Conservation (phyloP, 2,888 invertebrate genomes). For the Achlya flavicornis region DNA sequence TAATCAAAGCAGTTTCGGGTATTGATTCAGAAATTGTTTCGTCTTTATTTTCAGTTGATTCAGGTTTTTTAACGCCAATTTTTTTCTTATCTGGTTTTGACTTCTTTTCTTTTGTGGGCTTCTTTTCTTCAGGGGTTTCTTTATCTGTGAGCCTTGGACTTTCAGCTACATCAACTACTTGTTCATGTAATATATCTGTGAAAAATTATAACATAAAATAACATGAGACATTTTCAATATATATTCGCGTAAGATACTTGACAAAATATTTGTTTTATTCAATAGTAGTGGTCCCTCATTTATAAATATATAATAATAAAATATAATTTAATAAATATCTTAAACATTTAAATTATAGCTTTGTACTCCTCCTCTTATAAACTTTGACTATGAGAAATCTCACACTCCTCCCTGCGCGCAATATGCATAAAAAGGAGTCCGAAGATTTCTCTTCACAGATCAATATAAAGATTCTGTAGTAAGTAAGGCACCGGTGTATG, state of each 20-base stretch:
- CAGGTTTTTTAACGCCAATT: conserved; percentile 30
- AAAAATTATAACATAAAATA: background rate
- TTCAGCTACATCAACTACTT: background rate
- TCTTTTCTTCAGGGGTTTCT: conserved; percentile 35
- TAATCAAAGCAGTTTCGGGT: conserved; percentile 60
- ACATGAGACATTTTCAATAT: conserved; percentile 39
- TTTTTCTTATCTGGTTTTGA: conserved; percentile 30
- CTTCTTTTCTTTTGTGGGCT: conserved; percentile 31
- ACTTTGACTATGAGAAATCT: too few species aligned
- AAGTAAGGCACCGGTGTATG: too few species aligned
- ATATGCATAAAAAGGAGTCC: too few species aligned
- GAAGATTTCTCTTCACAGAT: too few species aligned
- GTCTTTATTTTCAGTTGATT: background rate
- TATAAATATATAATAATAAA: too few species aligned
- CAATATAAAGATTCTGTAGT: too few species aligned
- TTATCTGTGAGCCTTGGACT: background rate
- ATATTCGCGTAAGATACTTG: conserved; percentile 41
- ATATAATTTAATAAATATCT: too few species aligned
- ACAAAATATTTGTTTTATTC: too few species aligned
- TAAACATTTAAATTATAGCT: too few species aligned
- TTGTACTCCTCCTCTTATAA: too few species aligned
- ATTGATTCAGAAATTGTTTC: background rate
- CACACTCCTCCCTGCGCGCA: too few species aligned
- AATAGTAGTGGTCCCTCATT: too few species aligned
- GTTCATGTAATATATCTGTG: background rate